Base-by-base conservation (phyloP, 2,113 vertebrate species). In the Taurulus bubalis region DNA sequence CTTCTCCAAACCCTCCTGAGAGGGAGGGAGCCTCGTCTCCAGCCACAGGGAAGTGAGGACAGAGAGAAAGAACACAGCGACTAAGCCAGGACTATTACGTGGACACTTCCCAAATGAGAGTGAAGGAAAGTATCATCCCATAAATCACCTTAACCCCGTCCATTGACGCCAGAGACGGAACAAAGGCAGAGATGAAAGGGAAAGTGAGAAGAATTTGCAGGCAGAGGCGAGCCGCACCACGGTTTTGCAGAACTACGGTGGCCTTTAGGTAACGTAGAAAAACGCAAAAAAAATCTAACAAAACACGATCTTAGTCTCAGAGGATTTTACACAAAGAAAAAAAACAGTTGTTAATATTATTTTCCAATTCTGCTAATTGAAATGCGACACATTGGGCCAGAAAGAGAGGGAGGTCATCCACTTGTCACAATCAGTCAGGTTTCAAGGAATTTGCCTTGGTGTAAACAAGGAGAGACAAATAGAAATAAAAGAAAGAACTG, bases 11-110 rank as follows among this genome's bases (percentile, higher is more conserved):
- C 18, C 10, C 14, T 14, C 64, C 69, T 38, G 34, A 34, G 40
- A 75, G 71, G 59, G 4, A 11, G 59, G 58, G 32, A 71, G 36
- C 68, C 28, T 49, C 60, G 34, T 30, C 62, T 79, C 67, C 75
- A 75, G 70, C 47, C 58, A 56, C 56, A 62, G 56, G 51, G 42
- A 49, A 38, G 36, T 47, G 77, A 79, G 64, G 73, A 2, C 20
- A 58, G 1, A 53, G 0, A 36, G 2, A 38, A 2, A 40, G 16
- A 24, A 56, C 20, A 18, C 1, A 22, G 40, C 30, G 32, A 38
- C 16, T 12, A 9, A 71, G 10, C 32, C 51, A 26, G 32, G 34
- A 80, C 64, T 28, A 67, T 49, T 22, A 71, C 22, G 36, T 71
- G 55, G 28, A 42, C 63, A 59, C 28, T 71, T 75, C 34, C 16